Evolutionary conservation across 2,888 invertebrate species (phyloP).

Genomic region (Parapristionchus giblindavisi): DNA sequence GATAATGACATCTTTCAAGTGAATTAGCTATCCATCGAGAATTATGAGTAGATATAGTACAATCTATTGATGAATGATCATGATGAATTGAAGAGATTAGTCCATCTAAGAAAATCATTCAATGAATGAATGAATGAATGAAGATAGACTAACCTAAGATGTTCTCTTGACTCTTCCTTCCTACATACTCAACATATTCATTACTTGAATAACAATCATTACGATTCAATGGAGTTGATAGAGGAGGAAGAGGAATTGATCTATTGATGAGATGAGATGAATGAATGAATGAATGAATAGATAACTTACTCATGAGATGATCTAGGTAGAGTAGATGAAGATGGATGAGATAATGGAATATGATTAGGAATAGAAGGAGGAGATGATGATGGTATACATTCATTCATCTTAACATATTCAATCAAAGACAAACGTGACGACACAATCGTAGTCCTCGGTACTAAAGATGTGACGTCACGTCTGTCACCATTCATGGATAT

Average conservation of each 20-base stretch:
- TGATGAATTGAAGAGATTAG: too few species aligned
- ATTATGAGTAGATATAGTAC: conserved; percentile 6
- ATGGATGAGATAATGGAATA: too few species aligned
- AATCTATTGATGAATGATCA: not conserved
- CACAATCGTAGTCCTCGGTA: too few species aligned
- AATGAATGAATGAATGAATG: not conserved
- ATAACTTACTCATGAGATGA: too few species aligned
- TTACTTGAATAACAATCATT: conserved; percentile 35
- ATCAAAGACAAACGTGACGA: too few species aligned
- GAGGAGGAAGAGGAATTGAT: conserved; percentile 12
- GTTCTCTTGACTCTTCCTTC: conserved; percentile 27
- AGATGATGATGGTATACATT: too few species aligned
- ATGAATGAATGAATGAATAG: too few species aligned
- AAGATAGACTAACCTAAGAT: conserved; percentile 4
- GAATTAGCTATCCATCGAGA: conserved; percentile 7
- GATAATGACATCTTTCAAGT: conserved; percentile 28
- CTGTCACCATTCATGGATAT: too few species aligned
- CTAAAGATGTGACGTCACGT: too few species aligned
- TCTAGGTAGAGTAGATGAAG: too few species aligned
- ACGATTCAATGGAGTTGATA: conserved; percentile 9
- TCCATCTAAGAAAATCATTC: not conserved
- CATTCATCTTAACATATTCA: too few species aligned
- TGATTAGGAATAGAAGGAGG: too few species aligned
- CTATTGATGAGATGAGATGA: not conserved
- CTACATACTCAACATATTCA: conserved; percentile 35